Conservation (phyloP, 2,888 invertebrate genomes). For the Sinhomidia bicolor region DNA sequence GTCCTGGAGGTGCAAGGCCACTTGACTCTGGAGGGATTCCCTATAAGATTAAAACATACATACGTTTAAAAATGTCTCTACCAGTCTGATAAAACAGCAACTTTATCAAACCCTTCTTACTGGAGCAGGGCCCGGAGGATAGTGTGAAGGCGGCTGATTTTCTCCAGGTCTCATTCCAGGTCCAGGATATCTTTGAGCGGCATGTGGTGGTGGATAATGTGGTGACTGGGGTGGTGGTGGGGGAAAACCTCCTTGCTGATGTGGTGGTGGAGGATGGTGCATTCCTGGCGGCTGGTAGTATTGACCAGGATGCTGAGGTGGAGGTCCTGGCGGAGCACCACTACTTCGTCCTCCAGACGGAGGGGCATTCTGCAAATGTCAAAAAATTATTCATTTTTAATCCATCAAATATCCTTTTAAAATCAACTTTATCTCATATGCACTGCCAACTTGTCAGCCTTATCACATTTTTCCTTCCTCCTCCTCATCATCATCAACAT, state of each 20-base stretch:
- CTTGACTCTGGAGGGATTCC: constrained; percentile 75
- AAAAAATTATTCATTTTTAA: too few species aligned
- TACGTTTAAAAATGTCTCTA: too few species aligned
- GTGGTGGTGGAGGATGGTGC: constrained; percentile 72
- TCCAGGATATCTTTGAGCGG: constrained; percentile 78
- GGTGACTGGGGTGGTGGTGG: constrained; percentile 79
- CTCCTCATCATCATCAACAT: constrained; percentile 25
- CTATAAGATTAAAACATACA: constrained; percentile 57
- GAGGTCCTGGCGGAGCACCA: constrained; percentile 71
- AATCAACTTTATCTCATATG: neutral
- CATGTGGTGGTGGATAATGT: constrained; percentile 78
- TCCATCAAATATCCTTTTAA: too few species aligned
- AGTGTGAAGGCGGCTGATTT: constrained; percentile 76
- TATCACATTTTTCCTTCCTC: too few species aligned
- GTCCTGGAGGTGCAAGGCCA: constrained; percentile 75
- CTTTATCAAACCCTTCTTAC: constrained; percentile 45
- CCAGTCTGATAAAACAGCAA: too few species aligned
- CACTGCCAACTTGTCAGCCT: neutral
- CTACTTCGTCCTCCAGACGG: constrained; percentile 73
- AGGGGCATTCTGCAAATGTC: constrained; percentile 73
- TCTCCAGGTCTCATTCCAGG: constrained; percentile 78
- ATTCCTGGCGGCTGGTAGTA: constrained; percentile 74
- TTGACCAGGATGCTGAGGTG: constrained; percentile 75
- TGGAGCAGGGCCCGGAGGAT: constrained; percentile 77
- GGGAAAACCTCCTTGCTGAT: constrained; percentile 75